These are phyloP conservation scores for Azorinus chamasolen DNA, from an alignment of 2,888 invertebrate genomes.

Conservation along the genomic window DNA sequence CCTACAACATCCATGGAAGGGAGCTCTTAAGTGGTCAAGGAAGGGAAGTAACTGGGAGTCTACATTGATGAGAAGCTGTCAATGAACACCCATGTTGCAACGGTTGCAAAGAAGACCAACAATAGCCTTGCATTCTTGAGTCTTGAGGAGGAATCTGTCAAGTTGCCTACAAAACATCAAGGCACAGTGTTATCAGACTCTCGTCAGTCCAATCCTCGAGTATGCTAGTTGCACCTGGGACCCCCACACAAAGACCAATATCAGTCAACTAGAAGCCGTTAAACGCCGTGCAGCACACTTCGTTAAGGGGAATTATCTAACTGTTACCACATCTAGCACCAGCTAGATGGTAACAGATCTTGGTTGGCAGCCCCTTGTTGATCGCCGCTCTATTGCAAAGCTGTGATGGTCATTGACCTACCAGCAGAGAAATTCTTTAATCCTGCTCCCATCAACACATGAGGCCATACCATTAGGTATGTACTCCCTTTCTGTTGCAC, in stretches of 20 bases:
- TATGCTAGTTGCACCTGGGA: constrained; percentile 34
- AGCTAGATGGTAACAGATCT: constrained; percentile 12
- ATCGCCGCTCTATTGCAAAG: constrained; percentile 14
- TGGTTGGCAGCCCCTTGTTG: constrained; percentile 13
- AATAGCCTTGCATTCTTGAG: constrained; percentile 35
- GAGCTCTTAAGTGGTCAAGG: neutral
- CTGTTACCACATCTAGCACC: constrained; percentile 4
- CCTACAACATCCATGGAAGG: constrained; percentile 23
- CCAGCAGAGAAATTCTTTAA: constrained; percentile 11
- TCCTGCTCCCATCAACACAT: neutral
- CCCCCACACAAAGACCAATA: constrained; percentile 16
- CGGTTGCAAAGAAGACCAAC: constrained; percentile 25
- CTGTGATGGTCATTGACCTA: constrained; percentile 23
- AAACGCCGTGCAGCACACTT: constrained; percentile 18
- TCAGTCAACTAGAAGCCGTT: constrained; percentile 26
- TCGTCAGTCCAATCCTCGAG: constrained; percentile 32
- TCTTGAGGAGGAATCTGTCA: constrained; percentile 33
- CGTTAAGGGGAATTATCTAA: constrained; percentile 1
- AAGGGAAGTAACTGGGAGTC: neutral
- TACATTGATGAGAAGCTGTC: neutral
- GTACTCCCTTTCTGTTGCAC: constrained; percentile 24
- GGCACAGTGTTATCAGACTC: constrained; percentile 31
- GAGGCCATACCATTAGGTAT: constrained; percentile 9
- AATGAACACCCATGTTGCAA: constrained; percentile 11
- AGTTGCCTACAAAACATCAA: constrained; percentile 26